A percentile compares a stretch with the other conserved stretches of the same genome.
These are phyloP conservation scores for Leptopilina boulardi DNA, from an alignment of 1,140 invertebrate species.

Conservation along the genomic window DNA sequence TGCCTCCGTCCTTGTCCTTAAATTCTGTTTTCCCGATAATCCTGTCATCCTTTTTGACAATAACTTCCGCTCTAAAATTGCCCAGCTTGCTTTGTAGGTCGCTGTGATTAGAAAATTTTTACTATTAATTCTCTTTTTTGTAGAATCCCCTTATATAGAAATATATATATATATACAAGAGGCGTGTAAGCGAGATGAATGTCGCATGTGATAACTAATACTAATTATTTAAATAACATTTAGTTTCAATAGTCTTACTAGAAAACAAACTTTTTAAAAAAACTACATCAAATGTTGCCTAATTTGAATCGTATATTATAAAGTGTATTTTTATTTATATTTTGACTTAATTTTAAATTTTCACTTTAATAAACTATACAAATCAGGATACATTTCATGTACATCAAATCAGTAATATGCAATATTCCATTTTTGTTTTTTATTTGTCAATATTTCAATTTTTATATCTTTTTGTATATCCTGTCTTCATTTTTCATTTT, in stretches of 20 bases:
- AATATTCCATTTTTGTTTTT: too few species aligned
- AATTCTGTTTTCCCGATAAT: conserved; percentile 65
- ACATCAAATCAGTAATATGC: too few species aligned
- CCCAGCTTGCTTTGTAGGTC: conserved; percentile 75
- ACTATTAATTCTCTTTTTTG: conserved; percentile 50
- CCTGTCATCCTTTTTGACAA: conserved; percentile 66
- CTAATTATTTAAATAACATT: not conserved
- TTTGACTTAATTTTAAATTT: too few species aligned
- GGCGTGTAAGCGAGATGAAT: conserved; percentile 52
- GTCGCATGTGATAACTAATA: conserved; percentile 40
- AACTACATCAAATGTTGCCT: not conserved
- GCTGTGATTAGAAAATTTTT: conserved; percentile 63
- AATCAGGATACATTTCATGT: too few species aligned
- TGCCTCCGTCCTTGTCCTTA: conserved; percentile 68
- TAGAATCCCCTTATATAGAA: conserved; percentile 42
- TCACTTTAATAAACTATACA: too few species aligned
- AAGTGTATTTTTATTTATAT: too few species aligned
- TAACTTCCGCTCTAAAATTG: conserved; percentile 54
- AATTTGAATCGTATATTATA: too few species aligned
- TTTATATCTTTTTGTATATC: too few species aligned
- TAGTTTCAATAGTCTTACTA: not conserved
- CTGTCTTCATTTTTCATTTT: not conserved
- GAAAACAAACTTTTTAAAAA: not conserved
- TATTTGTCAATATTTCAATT: too few species aligned
- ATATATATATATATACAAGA: conserved; percentile 41